Evolutionary conservation across 2,888 invertebrate genomes (phyloP).

Genomic region (Steinernema carpocapsae): DNA sequence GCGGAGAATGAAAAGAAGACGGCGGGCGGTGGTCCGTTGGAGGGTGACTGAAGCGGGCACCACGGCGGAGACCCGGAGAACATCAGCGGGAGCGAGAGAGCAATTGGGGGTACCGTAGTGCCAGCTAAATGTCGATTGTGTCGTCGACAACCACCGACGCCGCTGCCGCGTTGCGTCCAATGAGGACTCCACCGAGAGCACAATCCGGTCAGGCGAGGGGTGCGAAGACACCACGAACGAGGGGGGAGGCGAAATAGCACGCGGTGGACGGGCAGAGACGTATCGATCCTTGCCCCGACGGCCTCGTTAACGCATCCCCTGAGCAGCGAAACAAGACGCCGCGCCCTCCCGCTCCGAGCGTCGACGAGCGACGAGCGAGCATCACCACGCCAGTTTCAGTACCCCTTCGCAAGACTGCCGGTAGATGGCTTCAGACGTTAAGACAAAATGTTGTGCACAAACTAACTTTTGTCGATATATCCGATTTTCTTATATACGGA

Average conservation of each 20-base stretch:
- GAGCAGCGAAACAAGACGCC: not conserved
- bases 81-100: not conserved
- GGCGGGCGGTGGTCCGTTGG: not conserved
- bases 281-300: slow-evolving; percentile 14
- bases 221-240: not conserved
- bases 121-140: not conserved
- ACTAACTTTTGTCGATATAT: slow-evolving; percentile 30
- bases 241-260: slow-evolving; percentile 15
- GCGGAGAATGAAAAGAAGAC: not conserved
- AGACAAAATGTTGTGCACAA: slow-evolving; percentile 32
- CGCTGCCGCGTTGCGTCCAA: too few species aligned
- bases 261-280: slow-evolving; percentile 13
- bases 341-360: too few species aligned
- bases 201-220: slow-evolving; percentile 1
- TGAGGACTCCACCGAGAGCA: not conserved
- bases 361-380: slow-evolving; percentile 12
- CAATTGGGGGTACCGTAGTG: slow-evolving; percentile 25
- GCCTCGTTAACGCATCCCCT: slow-evolving; percentile 11
- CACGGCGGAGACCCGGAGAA: too few species aligned
- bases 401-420: slow-evolving; percentile 26
- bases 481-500: slow-evolving; percentile 18
- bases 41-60: not conserved
- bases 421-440: slow-evolving; percentile 4
- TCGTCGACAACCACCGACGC: not conserved
- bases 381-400: slow-evolving; percentile 24